Percentiles rank a stretch among this genome's conserved stretches.
These are phyloP conservation scores for Ifrita kowaldi DNA, from an alignment of 2,113 vertebrate species.

Conservation along the genomic window DNA sequence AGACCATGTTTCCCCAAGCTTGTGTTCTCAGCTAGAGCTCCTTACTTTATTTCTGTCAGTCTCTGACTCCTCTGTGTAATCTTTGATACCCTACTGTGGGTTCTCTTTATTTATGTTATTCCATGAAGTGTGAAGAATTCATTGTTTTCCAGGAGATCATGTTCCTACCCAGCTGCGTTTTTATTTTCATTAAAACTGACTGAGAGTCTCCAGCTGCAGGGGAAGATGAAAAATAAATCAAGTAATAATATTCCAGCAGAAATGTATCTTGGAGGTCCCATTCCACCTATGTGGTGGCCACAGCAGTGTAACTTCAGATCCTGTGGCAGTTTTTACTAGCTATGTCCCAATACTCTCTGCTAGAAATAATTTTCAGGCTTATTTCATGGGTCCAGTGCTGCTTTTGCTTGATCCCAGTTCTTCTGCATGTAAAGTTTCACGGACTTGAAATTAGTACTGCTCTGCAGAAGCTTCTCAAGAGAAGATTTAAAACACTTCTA, in stretches of 20 bases:
- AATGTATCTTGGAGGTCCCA: not conserved
- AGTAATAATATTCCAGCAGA: not conserved
- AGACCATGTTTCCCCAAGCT: not conserved
- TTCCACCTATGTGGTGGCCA: not conserved
- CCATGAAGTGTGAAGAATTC: conserved; percentile 37
- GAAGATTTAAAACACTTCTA: not conserved
- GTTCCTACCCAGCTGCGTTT: conserved; percentile 26
- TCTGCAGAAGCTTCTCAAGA: not conserved
- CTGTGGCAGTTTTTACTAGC: not conserved
- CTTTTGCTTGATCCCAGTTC: not conserved
- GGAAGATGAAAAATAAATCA: conserved; percentile 15
- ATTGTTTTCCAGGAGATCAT: conserved; percentile 24
- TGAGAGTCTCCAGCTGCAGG: not conserved
- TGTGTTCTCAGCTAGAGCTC: not conserved
- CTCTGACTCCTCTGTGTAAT: not conserved
- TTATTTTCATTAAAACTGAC: conserved; percentile 34
- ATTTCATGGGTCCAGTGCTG: not conserved
- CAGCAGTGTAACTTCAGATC: not conserved
- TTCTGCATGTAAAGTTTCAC: not conserved
- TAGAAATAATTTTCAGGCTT: not conserved
- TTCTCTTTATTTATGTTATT: conserved; percentile 21
- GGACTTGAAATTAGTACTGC: not conserved
- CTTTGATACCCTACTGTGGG: not conserved
- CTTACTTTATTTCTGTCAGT: not conserved
- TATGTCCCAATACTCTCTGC: not conserved